Percentiles rank a stretch among this genome's conserved stretches.
phyloP scores from a whole-genome alignment of 2,113 vertebrate genomes.

The Sphaerodactylus townsendi region DNA sequence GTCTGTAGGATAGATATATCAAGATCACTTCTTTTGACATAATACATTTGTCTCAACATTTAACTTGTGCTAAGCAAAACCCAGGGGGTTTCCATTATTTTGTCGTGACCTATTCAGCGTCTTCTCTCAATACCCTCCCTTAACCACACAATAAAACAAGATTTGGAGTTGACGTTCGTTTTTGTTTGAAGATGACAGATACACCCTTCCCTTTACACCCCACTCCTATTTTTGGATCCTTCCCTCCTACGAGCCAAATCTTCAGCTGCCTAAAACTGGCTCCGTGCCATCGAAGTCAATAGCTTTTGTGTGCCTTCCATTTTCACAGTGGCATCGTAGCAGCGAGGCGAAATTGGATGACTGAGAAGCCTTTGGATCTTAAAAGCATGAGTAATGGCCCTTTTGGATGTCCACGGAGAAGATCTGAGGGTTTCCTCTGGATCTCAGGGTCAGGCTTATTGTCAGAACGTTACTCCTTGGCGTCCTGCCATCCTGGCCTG shows the following conservation, averaged over 20 bases:
- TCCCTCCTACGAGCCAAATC: not conserved
- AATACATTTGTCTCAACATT: not conserved
- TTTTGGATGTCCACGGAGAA: constrained; percentile 13
- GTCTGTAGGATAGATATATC: not conserved
- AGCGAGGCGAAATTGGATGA: constrained; percentile 11
- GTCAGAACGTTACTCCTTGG: not conserved
- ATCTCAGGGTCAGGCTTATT: constrained; percentile 10
- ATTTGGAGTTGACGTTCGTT: not conserved
- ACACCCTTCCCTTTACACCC: not conserved
- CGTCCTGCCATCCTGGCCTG: not conserved
- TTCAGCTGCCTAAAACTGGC: constrained; percentile 1
- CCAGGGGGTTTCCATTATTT: not conserved
- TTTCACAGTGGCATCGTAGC: constrained; percentile 6
- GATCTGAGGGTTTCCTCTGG: constrained; percentile 4
- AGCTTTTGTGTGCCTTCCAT: constrained; percentile 25
- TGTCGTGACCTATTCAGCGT: not conserved
- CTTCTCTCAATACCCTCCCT: not conserved
- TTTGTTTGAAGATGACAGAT: not conserved
- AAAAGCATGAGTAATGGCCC: constrained; percentile 27
- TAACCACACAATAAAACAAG: not conserved
- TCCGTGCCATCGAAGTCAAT: constrained; percentile 15
- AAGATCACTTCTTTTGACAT: not conserved
- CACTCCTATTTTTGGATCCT: not conserved
- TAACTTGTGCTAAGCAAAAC: not conserved
- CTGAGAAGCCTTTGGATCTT: constrained; percentile 2